phyloP scores from a whole-genome alignment of 2,888 invertebrate species.

The Busseola fusca region DNA sequence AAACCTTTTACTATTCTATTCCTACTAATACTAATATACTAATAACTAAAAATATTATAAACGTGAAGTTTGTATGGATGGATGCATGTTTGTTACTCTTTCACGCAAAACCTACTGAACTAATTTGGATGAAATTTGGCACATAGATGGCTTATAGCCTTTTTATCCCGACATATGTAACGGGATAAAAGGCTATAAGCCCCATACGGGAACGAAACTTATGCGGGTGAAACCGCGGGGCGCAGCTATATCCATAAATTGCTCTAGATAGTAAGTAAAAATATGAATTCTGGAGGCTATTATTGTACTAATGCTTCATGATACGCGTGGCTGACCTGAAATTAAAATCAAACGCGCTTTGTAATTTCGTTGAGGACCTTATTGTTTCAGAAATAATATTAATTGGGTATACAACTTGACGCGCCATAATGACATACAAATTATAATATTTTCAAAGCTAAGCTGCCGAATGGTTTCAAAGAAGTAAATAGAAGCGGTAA shows the following conservation, averaged over 20 bases:
- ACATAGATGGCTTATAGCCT: no score
- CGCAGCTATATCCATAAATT: conserved; percentile 9
- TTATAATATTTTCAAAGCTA: not conserved
- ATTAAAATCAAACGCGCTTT: conserved; percentile 27
- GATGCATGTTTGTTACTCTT: no score
- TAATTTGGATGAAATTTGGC: no score
- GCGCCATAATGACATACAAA: not conserved
- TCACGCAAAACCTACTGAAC: no score
- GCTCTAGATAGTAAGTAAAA: not conserved
- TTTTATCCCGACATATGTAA: no score
- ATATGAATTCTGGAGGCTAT: not conserved
- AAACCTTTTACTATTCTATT: not conserved
- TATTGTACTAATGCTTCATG: not conserved
- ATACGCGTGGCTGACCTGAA: conserved; percentile 25
- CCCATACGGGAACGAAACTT: no score
- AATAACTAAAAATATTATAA: no score
- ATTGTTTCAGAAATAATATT: not conserved
- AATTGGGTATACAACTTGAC: not conserved
- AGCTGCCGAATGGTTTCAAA: no score
- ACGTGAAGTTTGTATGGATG: no score
- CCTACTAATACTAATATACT: no score
- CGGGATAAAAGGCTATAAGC: no score
- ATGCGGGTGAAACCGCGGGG: no score
- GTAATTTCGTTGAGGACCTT: not conserved
- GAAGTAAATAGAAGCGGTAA: not conserved